A percentile compares a stretch with the other conserved stretches of the same genome.
These are phyloP conservation scores for Entomobrya multifasciata DNA, from an alignment of 2,888 invertebrate genomes.

Conservation along the genomic window DNA sequence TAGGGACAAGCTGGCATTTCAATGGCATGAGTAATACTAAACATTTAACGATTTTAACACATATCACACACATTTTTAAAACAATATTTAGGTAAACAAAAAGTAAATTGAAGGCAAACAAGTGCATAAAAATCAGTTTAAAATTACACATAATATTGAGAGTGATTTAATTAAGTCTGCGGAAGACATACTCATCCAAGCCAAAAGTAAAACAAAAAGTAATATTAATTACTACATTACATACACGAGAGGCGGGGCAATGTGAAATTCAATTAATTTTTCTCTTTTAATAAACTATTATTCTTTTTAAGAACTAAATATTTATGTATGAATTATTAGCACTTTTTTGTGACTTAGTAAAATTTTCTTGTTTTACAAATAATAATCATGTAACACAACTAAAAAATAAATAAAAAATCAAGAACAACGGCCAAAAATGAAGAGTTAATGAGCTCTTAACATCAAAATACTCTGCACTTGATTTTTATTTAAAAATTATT, in stretches of 20 bases:
- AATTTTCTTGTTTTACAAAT: background rate
- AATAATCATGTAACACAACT: background rate
- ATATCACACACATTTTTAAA: background rate
- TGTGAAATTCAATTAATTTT: background rate
- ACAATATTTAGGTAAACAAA: background rate
- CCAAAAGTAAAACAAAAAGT: no score
- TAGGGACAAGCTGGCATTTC: slow-evolving; percentile 10
- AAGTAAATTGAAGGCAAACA: background rate
- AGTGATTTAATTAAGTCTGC: background rate
- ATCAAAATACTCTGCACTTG: no score
- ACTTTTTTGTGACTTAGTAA: background rate
- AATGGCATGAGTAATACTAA: slow-evolving; percentile 5
- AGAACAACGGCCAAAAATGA: background rate
- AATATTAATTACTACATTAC: no score
- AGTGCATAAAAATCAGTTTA: background rate
- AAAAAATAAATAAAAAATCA: background rate
- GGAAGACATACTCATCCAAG: no score
- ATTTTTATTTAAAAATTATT: no score
- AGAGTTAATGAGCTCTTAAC: background rate
- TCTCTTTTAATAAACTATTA: no score
- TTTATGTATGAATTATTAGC: background rate
- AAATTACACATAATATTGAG: no score
- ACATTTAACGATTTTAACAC: background rate
- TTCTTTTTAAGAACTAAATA: no score
- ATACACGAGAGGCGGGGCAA: background rate